Evolutionary conservation across 2,113 vertebrate genomes (phyloP).

Genomic region (Xenotilapia leptura): DNA sequence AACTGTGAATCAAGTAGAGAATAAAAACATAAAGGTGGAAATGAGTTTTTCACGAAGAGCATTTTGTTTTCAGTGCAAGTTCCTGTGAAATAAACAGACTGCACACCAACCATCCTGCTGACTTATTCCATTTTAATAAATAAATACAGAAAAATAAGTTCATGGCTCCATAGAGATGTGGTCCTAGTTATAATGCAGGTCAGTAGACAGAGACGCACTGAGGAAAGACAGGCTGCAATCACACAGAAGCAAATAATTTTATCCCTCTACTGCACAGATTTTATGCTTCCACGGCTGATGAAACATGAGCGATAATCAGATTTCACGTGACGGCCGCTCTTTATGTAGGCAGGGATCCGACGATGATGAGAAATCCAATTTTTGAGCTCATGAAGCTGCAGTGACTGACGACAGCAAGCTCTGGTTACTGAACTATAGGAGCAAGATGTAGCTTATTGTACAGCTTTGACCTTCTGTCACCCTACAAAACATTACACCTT

Average conservation of each 20-base stretch:
- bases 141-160: constrained; percentile 78
- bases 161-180: constrained; percentile 55
- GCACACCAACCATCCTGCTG: background rate
- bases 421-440: background rate
- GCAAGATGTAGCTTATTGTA: background rate
- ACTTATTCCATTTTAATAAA: constrained; percentile 71
- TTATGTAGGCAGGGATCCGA: background rate
- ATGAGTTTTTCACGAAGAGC: rapidly evolving
- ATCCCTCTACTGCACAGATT: constrained; percentile 14
- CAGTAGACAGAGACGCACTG: constrained; percentile 44
- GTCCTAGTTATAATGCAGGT: constrained; percentile 60
- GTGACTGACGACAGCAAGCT: background rate
- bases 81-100: background rate
- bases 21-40: background rate
- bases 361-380: background rate
- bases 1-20: background rate
- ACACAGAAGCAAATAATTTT: constrained; percentile 17
- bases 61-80: background rate
- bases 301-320: constrained; percentile 6
- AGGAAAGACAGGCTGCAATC: constrained; percentile 21
- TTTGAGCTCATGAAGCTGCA: background rate
- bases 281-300: constrained; percentile 2
- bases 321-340: background rate
- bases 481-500: background rate
- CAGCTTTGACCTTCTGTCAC: constrained; percentile 14